Evolutionary conservation across 2,113 vertebrate genomes (phyloP).

Genomic region (Seriola dumerili): DNA sequence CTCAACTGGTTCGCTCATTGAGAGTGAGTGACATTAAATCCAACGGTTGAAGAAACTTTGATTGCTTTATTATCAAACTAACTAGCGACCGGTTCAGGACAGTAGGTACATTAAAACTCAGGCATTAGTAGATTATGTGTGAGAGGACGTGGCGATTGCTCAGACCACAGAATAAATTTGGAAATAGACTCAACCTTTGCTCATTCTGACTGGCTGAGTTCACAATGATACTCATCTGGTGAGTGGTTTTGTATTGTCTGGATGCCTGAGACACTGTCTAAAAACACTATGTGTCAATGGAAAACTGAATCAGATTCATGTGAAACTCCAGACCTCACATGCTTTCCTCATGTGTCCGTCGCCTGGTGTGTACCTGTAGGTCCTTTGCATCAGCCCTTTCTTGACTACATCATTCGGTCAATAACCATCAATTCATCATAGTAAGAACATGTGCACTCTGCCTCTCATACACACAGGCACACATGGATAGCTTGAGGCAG

Average conservation of each 20-base stretch:
- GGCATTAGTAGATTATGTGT: conserved; percentile 1
- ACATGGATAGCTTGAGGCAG: conserved; percentile 67
- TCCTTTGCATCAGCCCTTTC: conserved; percentile 51
- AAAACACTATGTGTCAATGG: conserved; percentile 44
- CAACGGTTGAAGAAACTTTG: background rate
- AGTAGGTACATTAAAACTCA: conserved; percentile 1
- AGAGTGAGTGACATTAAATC: background rate
- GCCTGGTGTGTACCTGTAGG: conserved; percentile 39
- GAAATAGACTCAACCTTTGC: conserved; percentile 41
- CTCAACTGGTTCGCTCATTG: background rate
- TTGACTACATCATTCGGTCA: conserved; percentile 52
- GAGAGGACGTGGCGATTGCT: conserved; percentile 34
- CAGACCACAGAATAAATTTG: conserved; percentile 36
- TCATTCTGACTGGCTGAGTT: conserved; percentile 41
- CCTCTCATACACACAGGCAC: conserved; percentile 30
- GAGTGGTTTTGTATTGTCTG: conserved; percentile 44
- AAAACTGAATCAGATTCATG: conserved; percentile 54
- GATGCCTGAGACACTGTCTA: conserved; percentile 30
- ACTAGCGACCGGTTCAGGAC: conserved; percentile 7
- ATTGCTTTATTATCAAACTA: background rate
- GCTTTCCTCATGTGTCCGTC: conserved; percentile 28
- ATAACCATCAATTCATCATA: conserved; percentile 64
- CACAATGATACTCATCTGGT: conserved; percentile 43
- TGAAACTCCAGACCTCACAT: conserved; percentile 15
- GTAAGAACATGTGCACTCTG: conserved; percentile 32